Conservation (phyloP, 2,797 vertebrate genomes). For the Salarias fasciatus region DNA sequence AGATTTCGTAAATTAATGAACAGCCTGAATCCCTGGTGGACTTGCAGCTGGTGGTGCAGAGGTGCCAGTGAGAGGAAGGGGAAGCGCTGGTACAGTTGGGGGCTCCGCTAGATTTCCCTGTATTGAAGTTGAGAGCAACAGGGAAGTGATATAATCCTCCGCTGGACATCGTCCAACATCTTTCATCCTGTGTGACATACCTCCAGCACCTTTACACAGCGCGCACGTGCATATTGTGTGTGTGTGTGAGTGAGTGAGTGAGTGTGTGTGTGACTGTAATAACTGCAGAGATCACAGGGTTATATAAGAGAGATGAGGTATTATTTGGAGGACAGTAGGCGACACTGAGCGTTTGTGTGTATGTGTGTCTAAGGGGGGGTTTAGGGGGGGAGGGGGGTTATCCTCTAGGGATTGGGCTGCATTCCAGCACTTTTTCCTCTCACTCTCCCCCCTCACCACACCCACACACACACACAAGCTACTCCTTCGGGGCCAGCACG, state of each 20-base stretch:
- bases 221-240: slow-evolving; percentile 9
- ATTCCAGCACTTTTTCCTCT: slow-evolving; percentile 68
- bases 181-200: slow-evolving; percentile 58
- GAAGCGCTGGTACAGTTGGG: slow-evolving; percentile 60
- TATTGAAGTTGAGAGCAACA: slow-evolving; percentile 69
- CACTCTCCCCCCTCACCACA: slow-evolving; percentile 16
- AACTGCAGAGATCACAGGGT: slow-evolving; percentile 33
- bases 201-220: slow-evolving; percentile 47
- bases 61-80: slow-evolving; percentile 60
- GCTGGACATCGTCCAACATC: slow-evolving; percentile 69
- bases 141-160: slow-evolving; percentile 78
- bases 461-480: slow-evolving; percentile 19
- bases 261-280: slow-evolving; percentile 17
- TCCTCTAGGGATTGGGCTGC: slow-evolving; percentile 59
- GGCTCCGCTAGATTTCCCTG: slow-evolving; percentile 63
- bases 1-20: slow-evolving; percentile 47
- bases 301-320: slow-evolving; percentile 64
- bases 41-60: slow-evolving; percentile 62
- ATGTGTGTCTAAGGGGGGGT: background rate
- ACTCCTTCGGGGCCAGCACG: slow-evolving; percentile 66
- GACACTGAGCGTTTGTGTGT: background rate
- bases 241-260: background rate
- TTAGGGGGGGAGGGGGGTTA: slow-evolving; percentile 3
- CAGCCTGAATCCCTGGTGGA: slow-evolving; percentile 40
- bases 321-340: slow-evolving; percentile 41